These are phyloP conservation scores for Drosophila seguyi DNA, from an alignment of 1,140 invertebrate genomes.

Conservation along the genomic window DNA sequence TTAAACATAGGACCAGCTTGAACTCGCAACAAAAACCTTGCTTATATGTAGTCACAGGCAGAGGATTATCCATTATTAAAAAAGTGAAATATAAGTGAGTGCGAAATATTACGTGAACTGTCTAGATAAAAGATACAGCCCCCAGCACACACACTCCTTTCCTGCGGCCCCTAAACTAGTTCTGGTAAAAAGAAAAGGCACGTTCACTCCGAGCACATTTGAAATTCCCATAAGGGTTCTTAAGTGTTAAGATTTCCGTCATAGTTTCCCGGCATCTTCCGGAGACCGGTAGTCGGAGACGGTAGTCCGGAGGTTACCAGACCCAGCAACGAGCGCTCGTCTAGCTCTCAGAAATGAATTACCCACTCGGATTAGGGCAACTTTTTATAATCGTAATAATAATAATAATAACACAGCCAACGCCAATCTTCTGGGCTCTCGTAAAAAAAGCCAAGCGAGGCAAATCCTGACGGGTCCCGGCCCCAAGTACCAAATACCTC, in stretches of 20 bases:
- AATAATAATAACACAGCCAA: constrained; percentile 57
- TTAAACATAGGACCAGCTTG: neutral
- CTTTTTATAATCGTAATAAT: constrained; percentile 71
- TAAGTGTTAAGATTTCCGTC: constrained; percentile 48
- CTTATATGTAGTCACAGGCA: neutral
- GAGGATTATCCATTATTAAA: constrained; percentile 17
- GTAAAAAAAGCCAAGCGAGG: constrained; percentile 52
- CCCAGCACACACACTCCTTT: constrained; percentile 1
- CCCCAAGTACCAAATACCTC: constrained; percentile 69
- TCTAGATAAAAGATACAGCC: constrained; percentile 10
- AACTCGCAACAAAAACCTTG: neutral
- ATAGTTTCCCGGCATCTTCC: constrained; percentile 46
- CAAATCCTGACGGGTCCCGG: constrained; percentile 51
- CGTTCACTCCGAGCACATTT: constrained; percentile 41
- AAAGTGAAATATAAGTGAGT: constrained; percentile 26
- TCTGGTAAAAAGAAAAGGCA: constrained; percentile 26
- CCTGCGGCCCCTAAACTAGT: constrained; percentile 9
- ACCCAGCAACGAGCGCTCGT: constrained; percentile 15
- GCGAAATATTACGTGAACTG: constrained; percentile 13
- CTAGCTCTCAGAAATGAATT: constrained; percentile 57
- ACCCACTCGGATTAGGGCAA: constrained; percentile 59
- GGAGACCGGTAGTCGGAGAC: constrained; percentile 15
- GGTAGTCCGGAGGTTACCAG: constrained; percentile 3
- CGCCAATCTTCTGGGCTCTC: constrained; percentile 55
- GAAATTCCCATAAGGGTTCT: constrained; percentile 55